Conservation (phyloP, 2,888 invertebrate genomes). For the Limnephilus marmoratus region DNA sequence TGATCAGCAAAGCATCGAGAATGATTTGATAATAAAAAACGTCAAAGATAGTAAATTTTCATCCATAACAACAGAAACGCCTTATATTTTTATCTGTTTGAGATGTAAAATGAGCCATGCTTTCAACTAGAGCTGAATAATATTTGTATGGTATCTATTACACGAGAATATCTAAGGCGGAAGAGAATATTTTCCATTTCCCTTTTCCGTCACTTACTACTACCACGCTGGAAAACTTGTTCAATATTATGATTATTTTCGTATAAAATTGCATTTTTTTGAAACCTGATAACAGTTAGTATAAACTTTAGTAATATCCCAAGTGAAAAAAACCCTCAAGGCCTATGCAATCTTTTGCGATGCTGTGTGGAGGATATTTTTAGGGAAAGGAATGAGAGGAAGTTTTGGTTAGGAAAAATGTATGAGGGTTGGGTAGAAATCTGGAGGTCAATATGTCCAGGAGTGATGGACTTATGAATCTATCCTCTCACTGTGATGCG, state of each 20-base stretch:
- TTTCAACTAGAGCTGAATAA: constrained; percentile 2
- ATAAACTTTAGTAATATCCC: no score
- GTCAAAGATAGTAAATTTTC: not conserved
- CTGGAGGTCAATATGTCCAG: no score
- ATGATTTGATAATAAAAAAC: not conserved
- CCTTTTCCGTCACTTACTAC: not conserved
- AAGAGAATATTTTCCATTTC: not conserved
- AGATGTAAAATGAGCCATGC: constrained; percentile 2
- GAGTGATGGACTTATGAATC: no score
- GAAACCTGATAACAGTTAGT: no score
- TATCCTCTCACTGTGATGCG: no score
- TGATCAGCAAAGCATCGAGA: not conserved
- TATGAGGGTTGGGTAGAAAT: no score
- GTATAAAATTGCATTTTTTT: no score
- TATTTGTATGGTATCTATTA: not conserved
- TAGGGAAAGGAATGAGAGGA: no score
- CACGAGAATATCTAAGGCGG: not conserved
- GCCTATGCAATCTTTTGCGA: no score
- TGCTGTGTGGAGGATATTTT: no score
- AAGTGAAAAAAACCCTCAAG: no score
- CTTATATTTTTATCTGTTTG: not conserved
- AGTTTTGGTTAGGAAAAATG: no score
- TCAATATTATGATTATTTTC: not conserved
- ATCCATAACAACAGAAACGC: not conserved
- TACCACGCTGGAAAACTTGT: not conserved